Percentiles rank a stretch among this genome's conserved stretches.
phyloP scores from a whole-genome alignment of 2,113 vertebrate species.

The Malurus melanocephalus region DNA sequence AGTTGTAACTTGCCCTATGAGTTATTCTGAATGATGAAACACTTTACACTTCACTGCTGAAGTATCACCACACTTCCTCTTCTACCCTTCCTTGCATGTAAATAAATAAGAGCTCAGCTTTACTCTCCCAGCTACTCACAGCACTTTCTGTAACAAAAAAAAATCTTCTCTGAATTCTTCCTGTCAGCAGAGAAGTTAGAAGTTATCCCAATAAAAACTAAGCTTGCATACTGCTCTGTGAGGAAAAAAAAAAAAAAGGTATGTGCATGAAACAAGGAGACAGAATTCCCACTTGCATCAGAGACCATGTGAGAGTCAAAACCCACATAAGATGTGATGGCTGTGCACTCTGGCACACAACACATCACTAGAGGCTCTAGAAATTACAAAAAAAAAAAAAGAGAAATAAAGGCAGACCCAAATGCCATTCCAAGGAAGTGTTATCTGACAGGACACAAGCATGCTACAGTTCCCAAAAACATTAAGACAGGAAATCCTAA shows the following conservation, averaged over 20 bases:
- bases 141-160: fast-evolving
- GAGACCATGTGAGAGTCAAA: not conserved
- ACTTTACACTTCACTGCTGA: not conserved
- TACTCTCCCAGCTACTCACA: not conserved
- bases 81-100: not conserved
- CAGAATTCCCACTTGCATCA: not conserved
- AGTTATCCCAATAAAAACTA: not conserved
- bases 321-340: not conserved
- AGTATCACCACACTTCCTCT: not conserved
- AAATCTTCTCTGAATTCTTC: not conserved
- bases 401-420: not conserved
- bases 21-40: not conserved
- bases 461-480: not conserved
- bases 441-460: not conserved
- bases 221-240: not conserved
- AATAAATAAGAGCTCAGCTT: not conserved
- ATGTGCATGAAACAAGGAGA: not conserved
- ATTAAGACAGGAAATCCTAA: not conserved
- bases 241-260: not conserved
- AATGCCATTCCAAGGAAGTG: not conserved
- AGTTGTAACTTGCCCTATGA: not conserved
- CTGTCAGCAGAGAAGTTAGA: not conserved
- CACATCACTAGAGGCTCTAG: not conserved
- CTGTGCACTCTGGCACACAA: not conserved
- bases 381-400: not conserved